Evolutionary conservation across 2,797 vertebrate species (phyloP).

Genomic region (Furcifer pardalis): DNA sequence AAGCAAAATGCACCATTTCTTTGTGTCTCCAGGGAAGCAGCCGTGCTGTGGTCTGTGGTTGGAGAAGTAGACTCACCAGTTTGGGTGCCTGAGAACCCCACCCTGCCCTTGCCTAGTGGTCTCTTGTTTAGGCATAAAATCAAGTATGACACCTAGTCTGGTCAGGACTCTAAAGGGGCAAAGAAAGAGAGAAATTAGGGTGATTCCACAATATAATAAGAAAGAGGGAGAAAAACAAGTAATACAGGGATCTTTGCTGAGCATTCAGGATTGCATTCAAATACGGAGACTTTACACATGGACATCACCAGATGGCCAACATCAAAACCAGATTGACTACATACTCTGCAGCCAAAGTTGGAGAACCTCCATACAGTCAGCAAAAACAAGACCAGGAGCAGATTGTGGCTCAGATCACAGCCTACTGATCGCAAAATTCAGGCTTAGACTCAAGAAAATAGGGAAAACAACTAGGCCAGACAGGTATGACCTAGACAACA

Average conservation of each 20-base stretch:
- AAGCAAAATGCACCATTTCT: background rate
- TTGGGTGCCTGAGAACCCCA: background rate
- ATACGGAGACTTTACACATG: no score
- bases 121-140: background rate
- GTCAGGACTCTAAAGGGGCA: background rate
- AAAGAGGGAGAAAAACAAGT: background rate
- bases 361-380: no score
- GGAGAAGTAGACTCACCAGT: background rate
- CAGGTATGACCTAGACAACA: no score
- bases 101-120: background rate
- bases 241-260: no score
- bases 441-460: no score
- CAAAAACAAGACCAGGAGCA: no score
- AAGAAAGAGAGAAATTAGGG: background rate
- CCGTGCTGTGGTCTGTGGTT: background rate
- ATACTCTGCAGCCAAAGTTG: no score
- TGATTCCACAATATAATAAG: conserved; percentile 25
- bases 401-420: no score
- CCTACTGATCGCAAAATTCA: no score
- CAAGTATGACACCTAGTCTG: background rate
- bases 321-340: no score
- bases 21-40: background rate
- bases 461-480: no score
- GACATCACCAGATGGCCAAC: no score
- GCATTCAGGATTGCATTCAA: background rate